Base-by-base conservation (phyloP, 2,797 vertebrate genomes). In the Arnoldichthys spilopterus region DNA sequence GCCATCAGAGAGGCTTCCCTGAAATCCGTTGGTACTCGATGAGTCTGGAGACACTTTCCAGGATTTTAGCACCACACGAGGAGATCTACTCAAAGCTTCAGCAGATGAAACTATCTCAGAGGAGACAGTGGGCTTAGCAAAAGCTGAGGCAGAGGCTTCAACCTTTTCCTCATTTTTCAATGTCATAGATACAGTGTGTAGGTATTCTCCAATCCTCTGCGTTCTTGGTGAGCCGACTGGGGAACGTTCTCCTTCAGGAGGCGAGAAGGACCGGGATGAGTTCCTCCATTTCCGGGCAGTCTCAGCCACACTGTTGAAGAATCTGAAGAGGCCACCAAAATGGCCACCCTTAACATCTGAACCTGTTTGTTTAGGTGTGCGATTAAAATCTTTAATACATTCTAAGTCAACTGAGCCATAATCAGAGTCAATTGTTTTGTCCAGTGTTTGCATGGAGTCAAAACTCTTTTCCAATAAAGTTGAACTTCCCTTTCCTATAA, bases 261-360 rank as follows among this genome's bases (percentile, higher is more conserved):
- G 92, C 37, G 94, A 93, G 74, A 95, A 96, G 0, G 92, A 92
- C 64, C 89, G 93, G 0, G 96, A 93, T 8, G 95, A 94, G 59
- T 93, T 94, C 74, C 93, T 90, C 93, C 95, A 96, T 76, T 96
- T 96, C 83, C 93, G 90, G 26, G 95, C 96, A 0, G 93, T 94
- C 84, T 94, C 94, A 0, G 96, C 95, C 85, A 98, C 74, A 0
- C 88, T 96, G 88, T 85, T 97, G n/a, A 98, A 94, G 89, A 97
- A 96, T 80, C 91, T 94, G 76, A 96, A 91, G 0, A 97, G 86
- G 0, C 95, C 94, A 4, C 94, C 92, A 72, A 97, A 96, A 88
- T 95, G 94, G 26, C 91, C 76, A 24, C 84, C 87, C 89, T 95
- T 98, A 49, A 87, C 83, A 18, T 93, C 88, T 0, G 90, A 32